Evolutionary conservation across 2,888 invertebrate species (phyloP), one percentile per base, ranked within the genome.

Genomic region (Tipula vernalis): DNA sequence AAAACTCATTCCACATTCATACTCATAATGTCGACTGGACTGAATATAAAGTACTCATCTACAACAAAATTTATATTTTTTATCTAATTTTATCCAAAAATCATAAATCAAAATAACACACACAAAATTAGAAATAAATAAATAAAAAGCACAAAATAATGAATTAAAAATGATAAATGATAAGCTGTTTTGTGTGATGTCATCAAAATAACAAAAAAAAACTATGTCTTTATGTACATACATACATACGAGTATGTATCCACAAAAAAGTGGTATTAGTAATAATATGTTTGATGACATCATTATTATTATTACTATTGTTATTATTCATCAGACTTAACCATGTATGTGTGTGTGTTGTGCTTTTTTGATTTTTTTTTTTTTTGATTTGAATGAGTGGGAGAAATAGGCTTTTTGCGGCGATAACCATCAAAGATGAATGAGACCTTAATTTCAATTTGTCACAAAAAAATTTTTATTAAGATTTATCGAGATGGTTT

Each of bases 31-130:
- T 51, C n/a, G 51, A n/a, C 51, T 47, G 47, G 51, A n/a, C 51
- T 4, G 39, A 39, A n/a, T 51, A 51, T 51, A n/a, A 28, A 5
- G 5, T 39, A 3, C 39, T 39, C 71, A 71, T 71, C 71, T 71
- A 28, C 71, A 15, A 28, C 28, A 28, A 28, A 28, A 28, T 28
- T 71, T 12, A 28, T 28, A 71, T 51, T 51, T 51, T 15, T 5
- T 51, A 51, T 28, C 28, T 15, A 71, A 71, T 71, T 71, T 28
- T 71, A 71, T 71, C 71, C 28, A 71, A 71, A 71, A 71, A 71
- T 71, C 71, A 71, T 71, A 71, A 71, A 71, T 71, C 71, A 71
- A 71, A 71, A 71, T 71, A 71, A 71, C 71, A 71, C 71, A 71
- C 71, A 71, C 71, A 71, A 71, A 71, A 71, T 71, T 71, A 71